Base-by-base conservation (phyloP, 2,888 invertebrate genomes). In the Pyrocoelia pectoralis region DNA sequence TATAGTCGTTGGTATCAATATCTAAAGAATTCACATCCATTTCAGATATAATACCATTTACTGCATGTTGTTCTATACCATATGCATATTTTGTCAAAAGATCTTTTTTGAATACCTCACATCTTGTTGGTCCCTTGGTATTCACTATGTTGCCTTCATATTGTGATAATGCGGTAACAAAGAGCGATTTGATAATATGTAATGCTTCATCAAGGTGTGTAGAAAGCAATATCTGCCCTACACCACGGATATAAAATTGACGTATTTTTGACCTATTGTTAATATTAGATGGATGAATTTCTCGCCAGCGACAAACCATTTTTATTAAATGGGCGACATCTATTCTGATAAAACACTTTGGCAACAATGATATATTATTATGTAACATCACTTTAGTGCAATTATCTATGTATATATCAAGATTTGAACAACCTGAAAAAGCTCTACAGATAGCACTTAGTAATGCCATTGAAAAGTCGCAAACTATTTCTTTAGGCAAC, bases 391-490 rank as follows among this genome's bases (percentile, higher is more conserved):
- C 51, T 8, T 29, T 12, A 29, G 28, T 24, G 15, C 51, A 51
- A 28, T 24, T 29, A 24, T 24, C 13, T 9, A 28, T n/a, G 6
- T 51, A 51, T 12, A 8, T 29, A 29, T n/a, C 8, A 6, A 28
- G 19, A 13, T 51, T 13, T n/a, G 28, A 10, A 12, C 24, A 17
- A 13, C 14, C 51, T 13, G 29, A 12, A 28, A 51, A 51, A 12
- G 51, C n/a, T 29, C 28, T 51, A 10, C 13, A 53, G 13, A 29
- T 13, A 1, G 63, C 66, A 52, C 24, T 43, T 9, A 66, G 12
- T 6, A 64, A 13, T n/a, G 66, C 66, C 13, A 19, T 17, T 1
- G 59, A 60, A 29, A 49, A 28, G 38, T 66, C 63, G 8, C 50
- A 52, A 18, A 66, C 41, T 24, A 66, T 14, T 33, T 64, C 59